These are phyloP conservation scores for Drosophila atripex DNA, from an alignment of 2,888 invertebrate genomes.

Conservation along the genomic window DNA sequence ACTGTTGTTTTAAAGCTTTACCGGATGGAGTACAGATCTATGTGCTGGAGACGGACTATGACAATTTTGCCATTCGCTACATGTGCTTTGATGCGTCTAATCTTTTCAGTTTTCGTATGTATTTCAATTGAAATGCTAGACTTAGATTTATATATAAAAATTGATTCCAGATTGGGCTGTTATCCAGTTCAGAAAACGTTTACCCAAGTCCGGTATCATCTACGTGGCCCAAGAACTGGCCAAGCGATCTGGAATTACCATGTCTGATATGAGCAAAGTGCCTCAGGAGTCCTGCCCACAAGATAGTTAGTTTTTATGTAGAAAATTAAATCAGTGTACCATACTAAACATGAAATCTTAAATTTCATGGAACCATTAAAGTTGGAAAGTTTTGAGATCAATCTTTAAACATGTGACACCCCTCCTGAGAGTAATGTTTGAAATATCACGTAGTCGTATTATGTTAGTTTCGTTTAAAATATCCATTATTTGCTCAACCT, in stretches of 20 bases:
- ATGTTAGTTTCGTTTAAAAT: neutral
- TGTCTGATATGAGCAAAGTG: constrained; percentile 8
- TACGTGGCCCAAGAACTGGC: constrained; percentile 3
- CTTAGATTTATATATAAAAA: too few relatives aligned
- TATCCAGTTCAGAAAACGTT: constrained; percentile 30
- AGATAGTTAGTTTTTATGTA: constrained; percentile 19
- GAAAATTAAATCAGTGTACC: neutral
- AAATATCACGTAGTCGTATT: constrained; percentile 2
- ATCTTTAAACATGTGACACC: neutral
- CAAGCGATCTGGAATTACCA: neutral
- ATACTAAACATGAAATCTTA: neutral
- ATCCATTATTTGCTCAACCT: constrained; percentile 11
- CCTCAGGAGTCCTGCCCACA: constrained; percentile 41
- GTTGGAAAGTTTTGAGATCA: neutral
- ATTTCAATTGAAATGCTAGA: neutral
- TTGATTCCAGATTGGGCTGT: constrained; percentile 38
- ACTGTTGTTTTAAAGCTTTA: constrained; percentile 4
- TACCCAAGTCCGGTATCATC: constrained; percentile 4
- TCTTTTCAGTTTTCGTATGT: constrained; percentile 41
- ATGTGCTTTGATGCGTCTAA: constrained; percentile 83
- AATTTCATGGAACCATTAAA: neutral
- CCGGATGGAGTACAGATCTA: constrained; percentile 15
- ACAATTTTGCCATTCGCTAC: constrained; percentile 86
- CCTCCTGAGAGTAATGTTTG: constrained; percentile 1
- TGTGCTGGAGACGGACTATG: constrained; percentile 87